Conservation (phyloP, 2,888 invertebrate species). For the Teleogryllus oceanicus region DNA sequence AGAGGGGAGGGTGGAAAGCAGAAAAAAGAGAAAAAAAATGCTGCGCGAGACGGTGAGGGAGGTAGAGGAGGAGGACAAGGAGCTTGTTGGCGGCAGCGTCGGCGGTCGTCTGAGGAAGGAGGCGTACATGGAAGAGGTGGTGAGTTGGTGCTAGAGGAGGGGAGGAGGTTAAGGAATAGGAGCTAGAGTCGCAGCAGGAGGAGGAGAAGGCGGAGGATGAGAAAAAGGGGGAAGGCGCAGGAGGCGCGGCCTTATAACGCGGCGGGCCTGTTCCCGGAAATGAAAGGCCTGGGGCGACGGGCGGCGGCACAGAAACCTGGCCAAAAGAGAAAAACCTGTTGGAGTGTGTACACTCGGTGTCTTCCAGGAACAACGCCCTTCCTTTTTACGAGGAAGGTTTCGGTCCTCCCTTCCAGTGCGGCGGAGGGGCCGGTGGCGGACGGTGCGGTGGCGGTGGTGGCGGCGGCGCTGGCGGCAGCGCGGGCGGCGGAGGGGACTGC, state of each 20-base stretch:
- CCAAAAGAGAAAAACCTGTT: slow-evolving; percentile 18
- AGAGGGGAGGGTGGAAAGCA: neutral
- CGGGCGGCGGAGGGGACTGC: neutral
- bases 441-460: neutral
- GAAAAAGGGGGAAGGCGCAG: neutral
- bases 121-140: neutral
- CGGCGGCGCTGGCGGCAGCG: neutral
- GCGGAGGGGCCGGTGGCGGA: neutral
- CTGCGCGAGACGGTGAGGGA: too few relatives aligned
- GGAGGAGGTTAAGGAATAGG: neutral
- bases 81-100: too few relatives aligned
- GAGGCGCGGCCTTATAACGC: slow-evolving; percentile 8
- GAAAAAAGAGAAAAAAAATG: too few relatives aligned
- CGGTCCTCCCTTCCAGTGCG: neutral
- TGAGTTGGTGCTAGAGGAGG: neutral
- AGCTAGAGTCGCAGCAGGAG: neutral
- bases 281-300: slow-evolving; percentile 9
- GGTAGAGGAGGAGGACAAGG: too few relatives aligned
- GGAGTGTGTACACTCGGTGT: slow-evolving; percentile 18
- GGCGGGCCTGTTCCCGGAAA: slow-evolving; percentile 18
- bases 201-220: neutral
- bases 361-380: slow-evolving; percentile 18
- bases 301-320: slow-evolving; percentile 18
- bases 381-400: slow-evolving; percentile 10
- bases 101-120: slow-evolving; percentile 3